A percentile compares a stretch with the other conserved stretches of the same genome.
Conservation (phyloP, 1,140 invertebrate genomes). For the Bathynomus jamesi region DNA sequence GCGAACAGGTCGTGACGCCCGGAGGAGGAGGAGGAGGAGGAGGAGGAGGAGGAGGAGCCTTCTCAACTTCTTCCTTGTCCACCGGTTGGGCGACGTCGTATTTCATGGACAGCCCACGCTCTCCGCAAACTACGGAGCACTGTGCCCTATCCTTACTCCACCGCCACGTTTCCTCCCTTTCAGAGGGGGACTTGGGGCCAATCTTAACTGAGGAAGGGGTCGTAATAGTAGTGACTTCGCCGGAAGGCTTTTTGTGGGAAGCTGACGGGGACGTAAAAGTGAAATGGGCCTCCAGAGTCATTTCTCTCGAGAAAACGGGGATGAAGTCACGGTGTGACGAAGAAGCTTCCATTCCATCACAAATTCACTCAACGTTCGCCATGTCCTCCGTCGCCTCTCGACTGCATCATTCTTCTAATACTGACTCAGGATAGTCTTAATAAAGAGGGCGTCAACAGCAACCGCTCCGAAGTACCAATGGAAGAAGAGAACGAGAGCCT, state of each 20-base stretch:
- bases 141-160: conserved; percentile 11
- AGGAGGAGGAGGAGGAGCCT: not conserved
- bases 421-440: conserved; percentile 10
- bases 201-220: not conserved
- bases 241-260: not conserved
- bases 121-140: conserved; percentile 9
- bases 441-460: conserved; percentile 19
- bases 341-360: too few species aligned
- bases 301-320: conserved; percentile 19
- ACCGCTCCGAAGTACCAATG: conserved; percentile 19
- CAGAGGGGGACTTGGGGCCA: not conserved
- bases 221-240: conserved; percentile 1
- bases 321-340: too few species aligned
- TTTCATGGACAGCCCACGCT: not conserved
- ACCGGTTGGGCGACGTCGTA: not conserved
- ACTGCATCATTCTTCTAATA: too few species aligned
- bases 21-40: conserved; percentile 20
- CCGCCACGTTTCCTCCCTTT: not conserved
- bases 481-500: conserved; percentile 20
- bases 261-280: conserved; percentile 17
- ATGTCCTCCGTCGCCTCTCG: too few species aligned
- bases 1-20: conserved; percentile 9
- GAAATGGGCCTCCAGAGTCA: conserved; percentile 26
- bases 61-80: not conserved
- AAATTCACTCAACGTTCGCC: too few species aligned